A percentile compares a stretch with the other conserved stretches of the same genome.
These are phyloP conservation scores for Delichon dasypus DNA, from an alignment of 2,797 vertebrate genomes.

Conservation along the genomic window DNA sequence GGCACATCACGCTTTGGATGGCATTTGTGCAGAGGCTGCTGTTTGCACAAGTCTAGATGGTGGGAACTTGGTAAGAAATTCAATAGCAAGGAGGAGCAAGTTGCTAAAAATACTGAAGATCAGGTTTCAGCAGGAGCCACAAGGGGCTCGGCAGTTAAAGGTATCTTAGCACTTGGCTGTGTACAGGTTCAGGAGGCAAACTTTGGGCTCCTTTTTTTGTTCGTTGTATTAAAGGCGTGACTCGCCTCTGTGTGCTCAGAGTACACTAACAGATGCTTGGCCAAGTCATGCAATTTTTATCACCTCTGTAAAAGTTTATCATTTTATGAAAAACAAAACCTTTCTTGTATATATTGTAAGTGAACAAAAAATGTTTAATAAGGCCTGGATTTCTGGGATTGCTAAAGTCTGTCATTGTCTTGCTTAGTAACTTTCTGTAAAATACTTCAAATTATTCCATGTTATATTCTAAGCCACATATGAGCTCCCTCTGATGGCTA, in stretches of 20 bases:
- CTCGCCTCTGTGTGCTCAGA: neutral
- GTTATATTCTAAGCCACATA: neutral
- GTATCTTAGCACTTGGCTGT: neutral
- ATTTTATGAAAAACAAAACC: neutral
- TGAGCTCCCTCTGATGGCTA: slow-evolving; percentile 61
- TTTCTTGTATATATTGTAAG: neutral
- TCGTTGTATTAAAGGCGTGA: neutral
- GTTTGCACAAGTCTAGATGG: slow-evolving; percentile 2
- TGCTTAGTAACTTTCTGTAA: neutral
- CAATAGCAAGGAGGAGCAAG: slow-evolving; percentile 34
- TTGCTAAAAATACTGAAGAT: slow-evolving; percentile 45
- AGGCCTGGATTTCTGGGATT: neutral
- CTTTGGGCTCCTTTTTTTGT: neutral
- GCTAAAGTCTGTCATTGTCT: neutral
- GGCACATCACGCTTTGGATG: neutral
- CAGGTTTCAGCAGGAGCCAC: neutral
- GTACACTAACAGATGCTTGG: neutral
- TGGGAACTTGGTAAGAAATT: slow-evolving; percentile 28
- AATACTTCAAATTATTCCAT: neutral
- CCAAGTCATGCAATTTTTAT: neutral
- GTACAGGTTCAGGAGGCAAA: neutral
- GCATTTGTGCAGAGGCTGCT: slow-evolving; percentile 32
- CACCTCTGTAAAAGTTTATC: neutral
- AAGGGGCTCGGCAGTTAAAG: neutral
- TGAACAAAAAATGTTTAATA: neutral